phyloP scores from a whole-genome alignment of 2,797 vertebrate species.

The Micromesistius poutassou region DNA sequence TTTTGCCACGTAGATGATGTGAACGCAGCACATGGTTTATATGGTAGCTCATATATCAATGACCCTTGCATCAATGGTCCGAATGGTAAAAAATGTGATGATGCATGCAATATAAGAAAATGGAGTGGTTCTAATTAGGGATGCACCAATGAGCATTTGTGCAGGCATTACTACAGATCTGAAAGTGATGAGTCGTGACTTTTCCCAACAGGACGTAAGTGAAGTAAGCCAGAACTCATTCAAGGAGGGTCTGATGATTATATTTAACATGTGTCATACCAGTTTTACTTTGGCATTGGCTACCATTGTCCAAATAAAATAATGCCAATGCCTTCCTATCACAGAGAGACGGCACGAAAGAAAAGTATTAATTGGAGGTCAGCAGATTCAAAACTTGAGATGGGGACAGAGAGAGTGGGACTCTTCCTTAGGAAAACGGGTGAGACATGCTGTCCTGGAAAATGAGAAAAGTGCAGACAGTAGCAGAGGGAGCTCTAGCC shows the following conservation, averaged over 20 bases:
- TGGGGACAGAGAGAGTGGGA: not conserved
- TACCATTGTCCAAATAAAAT: not conserved
- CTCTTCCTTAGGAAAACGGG: not conserved
- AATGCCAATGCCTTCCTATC: not conserved
- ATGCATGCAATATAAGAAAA: not conserved
- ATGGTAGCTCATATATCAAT: not conserved
- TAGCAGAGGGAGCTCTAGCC: constrained; percentile 19
- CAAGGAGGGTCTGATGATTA: not conserved
- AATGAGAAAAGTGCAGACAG: not conserved
- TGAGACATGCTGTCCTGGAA: not conserved
- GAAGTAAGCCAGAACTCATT: not conserved
- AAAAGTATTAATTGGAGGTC: not conserved
- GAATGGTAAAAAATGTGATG: not conserved
- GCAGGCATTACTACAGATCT: not conserved
- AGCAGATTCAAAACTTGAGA: not conserved
- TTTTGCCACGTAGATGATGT: not conserved
- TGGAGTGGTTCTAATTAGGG: not conserved
- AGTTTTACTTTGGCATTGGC: not conserved
- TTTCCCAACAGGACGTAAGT: not conserved
- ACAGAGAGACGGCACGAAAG: not conserved
- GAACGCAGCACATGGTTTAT: not conserved
- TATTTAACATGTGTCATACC: not conserved
- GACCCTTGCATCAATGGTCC: not conserved
- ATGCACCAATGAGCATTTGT: not conserved
- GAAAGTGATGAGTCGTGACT: not conserved